These are phyloP conservation scores for Vultur gryphus DNA, from an alignment of 2,797 vertebrate genomes.

Conservation along the genomic window DNA sequence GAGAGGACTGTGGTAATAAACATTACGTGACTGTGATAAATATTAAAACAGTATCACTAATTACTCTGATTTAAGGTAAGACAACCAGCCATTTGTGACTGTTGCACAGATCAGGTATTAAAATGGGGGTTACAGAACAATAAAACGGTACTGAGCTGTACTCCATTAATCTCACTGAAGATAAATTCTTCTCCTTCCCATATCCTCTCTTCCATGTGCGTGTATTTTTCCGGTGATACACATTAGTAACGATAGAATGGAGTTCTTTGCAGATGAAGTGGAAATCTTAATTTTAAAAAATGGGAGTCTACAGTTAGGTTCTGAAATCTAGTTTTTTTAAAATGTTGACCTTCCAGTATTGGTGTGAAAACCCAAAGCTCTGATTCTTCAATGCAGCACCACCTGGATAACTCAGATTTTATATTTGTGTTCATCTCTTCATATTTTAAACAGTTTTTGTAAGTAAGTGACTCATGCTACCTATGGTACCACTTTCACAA, in stretches of 20 bases:
- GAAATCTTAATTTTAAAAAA: not conserved
- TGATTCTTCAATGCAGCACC: not conserved
- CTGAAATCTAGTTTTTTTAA: not conserved
- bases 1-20: not conserved
- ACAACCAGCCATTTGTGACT: not conserved
- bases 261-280: not conserved
- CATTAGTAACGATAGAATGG: not conserved
- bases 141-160: not conserved
- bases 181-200: not conserved
- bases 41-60: not conserved
- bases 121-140: not conserved
- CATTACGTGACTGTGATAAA: not conserved
- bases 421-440: not conserved
- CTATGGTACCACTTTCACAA: not conserved
- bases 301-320: not conserved
- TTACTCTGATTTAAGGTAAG: not conserved
- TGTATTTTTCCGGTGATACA: not conserved
- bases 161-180: not conserved
- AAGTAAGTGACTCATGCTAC: not conserved
- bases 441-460: not conserved
- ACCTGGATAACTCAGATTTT: not conserved
- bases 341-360: not conserved
- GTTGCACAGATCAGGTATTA: not conserved
- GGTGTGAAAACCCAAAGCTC: not conserved
- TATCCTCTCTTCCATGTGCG: not conserved